phyloP scores from a whole-genome alignment of 2,797 vertebrate genomes.

The Catamblyrhynchus diadema region DNA sequence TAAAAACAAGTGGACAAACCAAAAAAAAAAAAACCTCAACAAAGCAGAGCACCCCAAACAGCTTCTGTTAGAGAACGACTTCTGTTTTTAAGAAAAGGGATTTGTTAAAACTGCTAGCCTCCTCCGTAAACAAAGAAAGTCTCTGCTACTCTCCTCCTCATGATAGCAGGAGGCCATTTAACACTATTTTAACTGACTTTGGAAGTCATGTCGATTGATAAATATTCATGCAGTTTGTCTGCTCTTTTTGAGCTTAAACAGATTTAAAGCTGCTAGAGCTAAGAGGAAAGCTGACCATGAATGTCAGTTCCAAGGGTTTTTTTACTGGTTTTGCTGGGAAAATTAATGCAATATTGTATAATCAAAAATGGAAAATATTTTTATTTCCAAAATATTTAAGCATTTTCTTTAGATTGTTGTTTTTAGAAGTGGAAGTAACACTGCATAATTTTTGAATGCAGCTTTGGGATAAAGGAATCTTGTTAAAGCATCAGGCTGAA shows the following conservation, averaged over 20 bases:
- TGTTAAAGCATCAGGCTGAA: background rate
- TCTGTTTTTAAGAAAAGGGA: background rate
- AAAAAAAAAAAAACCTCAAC: no score
- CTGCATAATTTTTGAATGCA: background rate
- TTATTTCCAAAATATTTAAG: background rate
- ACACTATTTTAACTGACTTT: background rate
- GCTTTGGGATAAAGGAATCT: background rate
- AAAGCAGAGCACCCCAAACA: background rate
- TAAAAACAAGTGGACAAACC: background rate
- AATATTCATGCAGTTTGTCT: background rate
- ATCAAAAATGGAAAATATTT: background rate
- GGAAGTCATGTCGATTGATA: background rate
- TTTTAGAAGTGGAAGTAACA: background rate
- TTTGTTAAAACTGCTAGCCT: background rate
- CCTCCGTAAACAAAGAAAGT: background rate
- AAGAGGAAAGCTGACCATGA: conserved; percentile 8
- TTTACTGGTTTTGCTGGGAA: background rate
- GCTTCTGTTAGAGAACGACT: background rate
- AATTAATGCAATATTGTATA: background rate
- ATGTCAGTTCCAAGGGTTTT: background rate
- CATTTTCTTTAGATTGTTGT: background rate
- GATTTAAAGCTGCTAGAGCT: conserved; percentile 20
- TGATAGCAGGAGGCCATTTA: background rate
- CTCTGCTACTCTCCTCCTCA: background rate
- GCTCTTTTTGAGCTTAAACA: background rate